phyloP scores from a whole-genome alignment of 2,113 vertebrate genomes.

The Protobothrops mucrosquamatus region DNA sequence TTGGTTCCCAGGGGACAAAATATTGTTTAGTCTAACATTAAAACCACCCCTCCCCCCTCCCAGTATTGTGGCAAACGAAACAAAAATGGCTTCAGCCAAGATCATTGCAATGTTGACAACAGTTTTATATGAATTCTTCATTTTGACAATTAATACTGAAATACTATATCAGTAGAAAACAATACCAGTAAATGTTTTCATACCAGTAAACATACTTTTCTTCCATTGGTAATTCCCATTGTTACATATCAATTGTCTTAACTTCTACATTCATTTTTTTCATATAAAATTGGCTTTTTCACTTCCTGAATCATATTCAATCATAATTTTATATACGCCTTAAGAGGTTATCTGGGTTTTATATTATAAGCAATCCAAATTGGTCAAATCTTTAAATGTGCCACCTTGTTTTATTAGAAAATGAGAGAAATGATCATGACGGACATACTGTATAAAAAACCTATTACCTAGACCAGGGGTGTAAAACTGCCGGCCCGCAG shows the following conservation, averaged over 20 bases:
- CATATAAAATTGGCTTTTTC: not conserved
- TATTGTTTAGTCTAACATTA: too few relatives aligned
- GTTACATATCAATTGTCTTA: not conserved
- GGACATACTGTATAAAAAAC: not conserved
- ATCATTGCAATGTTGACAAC: too few relatives aligned
- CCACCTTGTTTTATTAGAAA: not conserved
- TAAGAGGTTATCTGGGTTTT: not conserved
- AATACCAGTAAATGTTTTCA: not conserved
- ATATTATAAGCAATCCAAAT: not conserved
- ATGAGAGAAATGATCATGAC: not conserved
- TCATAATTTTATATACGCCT: not conserved
- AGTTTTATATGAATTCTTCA: not conserved
- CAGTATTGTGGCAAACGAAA: too few relatives aligned
- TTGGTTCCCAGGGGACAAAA: too few relatives aligned
- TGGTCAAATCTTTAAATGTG: not conserved
- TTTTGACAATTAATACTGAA: not conserved
- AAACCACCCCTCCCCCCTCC: too few relatives aligned
- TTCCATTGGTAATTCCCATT: not conserved
- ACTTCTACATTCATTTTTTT: not conserved
- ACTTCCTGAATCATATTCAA: not conserved
- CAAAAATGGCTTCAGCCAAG: too few relatives aligned
- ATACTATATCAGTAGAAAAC: not conserved
- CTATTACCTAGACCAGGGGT: not conserved
- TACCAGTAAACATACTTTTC: not conserved
- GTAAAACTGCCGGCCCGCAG: too few relatives aligned